phyloP scores from a whole-genome alignment of 1,140 invertebrate species.

The Mylabris phalerata region DNA sequence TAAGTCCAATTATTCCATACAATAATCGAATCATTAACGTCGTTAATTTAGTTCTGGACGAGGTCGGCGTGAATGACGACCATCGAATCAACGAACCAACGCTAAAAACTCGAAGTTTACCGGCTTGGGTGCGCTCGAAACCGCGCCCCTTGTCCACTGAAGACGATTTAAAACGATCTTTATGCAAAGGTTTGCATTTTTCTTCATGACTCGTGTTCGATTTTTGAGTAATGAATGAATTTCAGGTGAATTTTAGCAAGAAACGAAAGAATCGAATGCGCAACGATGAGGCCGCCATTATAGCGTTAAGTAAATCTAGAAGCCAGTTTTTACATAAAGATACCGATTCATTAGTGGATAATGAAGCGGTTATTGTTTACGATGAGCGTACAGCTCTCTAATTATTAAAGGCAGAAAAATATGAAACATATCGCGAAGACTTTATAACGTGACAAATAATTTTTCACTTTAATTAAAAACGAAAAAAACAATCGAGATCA shows the following conservation, averaged over 20 bases:
- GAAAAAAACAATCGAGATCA: too few species aligned
- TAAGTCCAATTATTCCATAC: conserved; percentile 37
- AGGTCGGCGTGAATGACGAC: conserved; percentile 40
- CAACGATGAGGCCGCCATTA: conserved; percentile 67
- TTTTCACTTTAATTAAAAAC: not conserved
- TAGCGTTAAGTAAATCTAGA: conserved; percentile 63
- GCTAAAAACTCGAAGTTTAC: conserved; percentile 60
- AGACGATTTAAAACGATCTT: conserved; percentile 60
- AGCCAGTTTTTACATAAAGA: conserved; percentile 57
- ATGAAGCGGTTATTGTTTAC: conserved; percentile 66
- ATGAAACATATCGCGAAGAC: conserved; percentile 6
- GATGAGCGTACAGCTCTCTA: conserved; percentile 64
- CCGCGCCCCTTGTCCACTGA: conserved; percentile 57
- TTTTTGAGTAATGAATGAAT: conserved; percentile 18
- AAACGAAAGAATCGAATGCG: conserved; percentile 66
- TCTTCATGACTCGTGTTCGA: not conserved
- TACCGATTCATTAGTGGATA: conserved; percentile 53
- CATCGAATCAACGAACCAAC: conserved; percentile 43
- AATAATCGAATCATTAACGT: not conserved
- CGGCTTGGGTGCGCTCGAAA: conserved; percentile 57
- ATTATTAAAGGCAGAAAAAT: conserved; percentile 11
- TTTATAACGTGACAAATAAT: conserved; percentile 13
- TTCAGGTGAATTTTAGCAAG: conserved; percentile 62
- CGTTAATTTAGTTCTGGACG: conserved; percentile 50
- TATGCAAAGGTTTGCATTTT: conserved; percentile 56